These are phyloP conservation scores for Drosophila arawakana DNA, from an alignment of 1,140 invertebrate species.

Conservation along the genomic window DNA sequence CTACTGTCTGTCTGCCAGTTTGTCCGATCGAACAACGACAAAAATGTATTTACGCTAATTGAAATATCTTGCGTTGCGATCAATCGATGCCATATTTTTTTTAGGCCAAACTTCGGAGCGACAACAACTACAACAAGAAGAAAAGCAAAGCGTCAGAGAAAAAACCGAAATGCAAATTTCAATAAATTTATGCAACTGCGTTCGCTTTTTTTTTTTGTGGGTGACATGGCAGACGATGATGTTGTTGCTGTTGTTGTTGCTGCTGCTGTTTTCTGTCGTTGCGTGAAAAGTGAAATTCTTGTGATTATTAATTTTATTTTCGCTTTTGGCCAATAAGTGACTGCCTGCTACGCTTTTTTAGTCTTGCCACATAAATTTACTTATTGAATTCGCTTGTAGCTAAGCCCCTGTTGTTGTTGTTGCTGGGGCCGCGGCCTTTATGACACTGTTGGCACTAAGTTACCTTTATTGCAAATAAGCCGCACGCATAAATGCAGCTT, in stretches of 20 bases:
- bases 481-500: conserved; percentile 80
- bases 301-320: conserved; percentile 83
- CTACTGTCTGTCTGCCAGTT: conserved; percentile 24
- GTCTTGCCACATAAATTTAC: conserved; percentile 69
- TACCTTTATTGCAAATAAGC: conserved; percentile 82
- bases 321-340: conserved; percentile 63
- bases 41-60: conserved; percentile 83
- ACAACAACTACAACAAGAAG: conserved; percentile 19
- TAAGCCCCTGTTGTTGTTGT: conserved; percentile 35
- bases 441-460: conserved; percentile 81
- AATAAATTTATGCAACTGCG: conserved; percentile 81
- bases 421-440: conserved; percentile 75
- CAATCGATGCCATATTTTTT: conserved; percentile 81
- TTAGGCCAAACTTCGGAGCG: conserved; percentile 60
- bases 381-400: conserved; percentile 64
- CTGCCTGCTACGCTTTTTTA: conserved; percentile 69
- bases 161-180: conserved; percentile 77
- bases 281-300: conserved; percentile 82
- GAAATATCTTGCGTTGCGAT: conserved; percentile 82
- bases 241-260: conserved; percentile 38
- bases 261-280: conserved; percentile 56
- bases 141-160: conserved; percentile 36
- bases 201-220: conserved; percentile 63
- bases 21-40: conserved; percentile 64
- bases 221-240: conserved; percentile 69